phyloP scores from a whole-genome alignment of 1,140 invertebrate genomes.

The Drosophila sturtevanti region DNA sequence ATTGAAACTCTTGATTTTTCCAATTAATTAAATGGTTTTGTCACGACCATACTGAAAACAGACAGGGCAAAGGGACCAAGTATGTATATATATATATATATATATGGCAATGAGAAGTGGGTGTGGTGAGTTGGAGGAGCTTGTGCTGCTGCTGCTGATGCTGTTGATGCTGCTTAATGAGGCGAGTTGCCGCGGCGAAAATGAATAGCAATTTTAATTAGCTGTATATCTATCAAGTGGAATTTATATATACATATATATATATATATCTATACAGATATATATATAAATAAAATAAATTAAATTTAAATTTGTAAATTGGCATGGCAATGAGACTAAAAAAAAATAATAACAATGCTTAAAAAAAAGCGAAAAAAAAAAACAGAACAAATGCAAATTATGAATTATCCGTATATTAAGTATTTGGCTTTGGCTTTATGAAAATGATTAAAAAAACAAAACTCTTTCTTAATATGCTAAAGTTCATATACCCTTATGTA shows the following conservation, averaged over 20 bases:
- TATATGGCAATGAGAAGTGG: too few relatives aligned
- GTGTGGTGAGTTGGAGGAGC: not conserved
- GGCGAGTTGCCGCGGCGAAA: constrained; percentile 26
- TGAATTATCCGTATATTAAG: constrained; percentile 66
- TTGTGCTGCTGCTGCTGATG: not conserved
- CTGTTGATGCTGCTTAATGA: constrained; percentile 28
- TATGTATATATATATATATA: too few relatives aligned
- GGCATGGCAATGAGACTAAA: not conserved
- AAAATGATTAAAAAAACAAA: constrained; percentile 52
- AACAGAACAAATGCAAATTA: constrained; percentile 56
- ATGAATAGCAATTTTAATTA: constrained; percentile 47
- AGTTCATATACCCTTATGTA: too few relatives aligned
- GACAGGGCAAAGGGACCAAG: not conserved
- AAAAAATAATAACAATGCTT: constrained; percentile 12
- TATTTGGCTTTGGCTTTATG: constrained; percentile 58
- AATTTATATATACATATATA: constrained; percentile 7
- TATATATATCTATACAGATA: not conserved
- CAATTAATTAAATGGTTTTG: constrained; percentile 69
- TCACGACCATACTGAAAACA: constrained; percentile 29
- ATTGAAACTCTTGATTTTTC: constrained; percentile 65
- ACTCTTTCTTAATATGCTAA: not conserved
- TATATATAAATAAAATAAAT: constrained; percentile 6
- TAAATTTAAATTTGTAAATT: constrained; percentile 34
- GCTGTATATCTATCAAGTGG: constrained; percentile 25
- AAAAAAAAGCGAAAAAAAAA: constrained; percentile 23